phyloP scores from a whole-genome alignment of 1,140 invertebrate genomes.

The Drosophila carrolli region DNA sequence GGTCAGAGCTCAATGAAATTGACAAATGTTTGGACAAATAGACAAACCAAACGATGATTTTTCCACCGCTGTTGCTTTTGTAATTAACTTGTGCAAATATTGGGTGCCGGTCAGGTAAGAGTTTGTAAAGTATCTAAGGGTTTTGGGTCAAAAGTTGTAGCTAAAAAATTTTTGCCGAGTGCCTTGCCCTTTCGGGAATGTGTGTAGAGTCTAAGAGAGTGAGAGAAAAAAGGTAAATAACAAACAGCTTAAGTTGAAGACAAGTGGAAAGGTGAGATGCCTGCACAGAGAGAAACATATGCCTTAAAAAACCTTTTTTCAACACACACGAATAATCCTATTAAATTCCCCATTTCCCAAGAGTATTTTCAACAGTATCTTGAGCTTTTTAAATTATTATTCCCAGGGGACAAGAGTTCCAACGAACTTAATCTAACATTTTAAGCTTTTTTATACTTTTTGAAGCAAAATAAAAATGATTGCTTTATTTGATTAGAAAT shows the following conservation, averaged over 20 bases:
- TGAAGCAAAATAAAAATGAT: no score
- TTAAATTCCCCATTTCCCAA: no score
- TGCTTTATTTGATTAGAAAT: no score
- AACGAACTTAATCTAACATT: no score
- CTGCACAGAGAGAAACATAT: constrained; percentile 1
- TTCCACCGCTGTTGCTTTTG: constrained; percentile 64
- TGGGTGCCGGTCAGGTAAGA: constrained; percentile 27
- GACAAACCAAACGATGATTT: constrained; percentile 66
- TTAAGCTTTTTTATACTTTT: no score
- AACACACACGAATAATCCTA: no score
- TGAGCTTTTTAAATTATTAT: no score
- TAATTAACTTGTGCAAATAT: constrained; percentile 79
- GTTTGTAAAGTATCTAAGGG: constrained; percentile 36
- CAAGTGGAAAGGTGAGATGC: constrained; percentile 72
- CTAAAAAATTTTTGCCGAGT: constrained; percentile 58
- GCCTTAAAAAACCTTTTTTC: neutral
- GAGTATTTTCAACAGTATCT: no score
- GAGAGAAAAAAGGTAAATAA: constrained; percentile 62
- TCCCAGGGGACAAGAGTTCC: no score
- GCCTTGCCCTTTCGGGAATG: constrained; percentile 79
- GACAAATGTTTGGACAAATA: constrained; percentile 83
- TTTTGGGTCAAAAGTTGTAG: constrained; percentile 73
- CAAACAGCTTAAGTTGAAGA: constrained; percentile 69
- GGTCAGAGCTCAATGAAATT: constrained; percentile 81
- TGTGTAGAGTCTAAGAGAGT: constrained; percentile 28